Conservation (phyloP, 2,113 vertebrate genomes). For the Zosterops lateralis region DNA sequence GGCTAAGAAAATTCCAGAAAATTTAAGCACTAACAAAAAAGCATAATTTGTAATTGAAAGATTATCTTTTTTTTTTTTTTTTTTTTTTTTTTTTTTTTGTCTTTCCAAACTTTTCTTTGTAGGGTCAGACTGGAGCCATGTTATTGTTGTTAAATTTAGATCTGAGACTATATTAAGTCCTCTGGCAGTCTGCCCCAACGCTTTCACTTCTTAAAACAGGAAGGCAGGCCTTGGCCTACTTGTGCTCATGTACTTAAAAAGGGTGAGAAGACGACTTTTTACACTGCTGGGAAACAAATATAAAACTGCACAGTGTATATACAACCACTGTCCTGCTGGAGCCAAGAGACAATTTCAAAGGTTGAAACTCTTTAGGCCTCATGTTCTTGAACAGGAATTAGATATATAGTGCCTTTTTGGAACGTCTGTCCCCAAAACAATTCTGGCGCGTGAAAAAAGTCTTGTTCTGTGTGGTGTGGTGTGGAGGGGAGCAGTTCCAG, state of each 20-base stretch:
- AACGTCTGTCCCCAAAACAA: neutral
- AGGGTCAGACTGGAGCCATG: constrained; percentile 77
- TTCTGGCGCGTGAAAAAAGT: neutral
- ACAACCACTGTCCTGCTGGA: neutral
- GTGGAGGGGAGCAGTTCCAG: neutral
- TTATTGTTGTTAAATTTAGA: constrained; percentile 85
- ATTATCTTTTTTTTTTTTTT: constrained; percentile 15
- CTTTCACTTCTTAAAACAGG: constrained; percentile 85
- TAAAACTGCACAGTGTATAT: neutral
- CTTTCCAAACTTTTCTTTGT: constrained; percentile 64
- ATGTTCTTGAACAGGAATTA: neutral
- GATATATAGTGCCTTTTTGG: neutral
- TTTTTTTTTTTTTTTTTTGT: neutral
- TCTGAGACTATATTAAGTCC: constrained; percentile 78
- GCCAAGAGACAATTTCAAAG: neutral
- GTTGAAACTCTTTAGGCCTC: neutral
- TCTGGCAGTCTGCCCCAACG: constrained; percentile 64
- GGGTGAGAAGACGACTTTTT: constrained; percentile 52
- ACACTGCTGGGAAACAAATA: constrained; percentile 32
- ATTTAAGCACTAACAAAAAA: too few relatives aligned
- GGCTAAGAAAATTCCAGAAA: constrained; percentile 84
- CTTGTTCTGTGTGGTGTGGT: neutral
- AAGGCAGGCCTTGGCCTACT: constrained; percentile 76
- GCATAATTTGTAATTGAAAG: too few relatives aligned
- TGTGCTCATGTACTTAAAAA: constrained; percentile 42